These are phyloP conservation scores for Hirtodrosophila trivittata DNA, from an alignment of 2,888 invertebrate species.

Conservation along the genomic window DNA sequence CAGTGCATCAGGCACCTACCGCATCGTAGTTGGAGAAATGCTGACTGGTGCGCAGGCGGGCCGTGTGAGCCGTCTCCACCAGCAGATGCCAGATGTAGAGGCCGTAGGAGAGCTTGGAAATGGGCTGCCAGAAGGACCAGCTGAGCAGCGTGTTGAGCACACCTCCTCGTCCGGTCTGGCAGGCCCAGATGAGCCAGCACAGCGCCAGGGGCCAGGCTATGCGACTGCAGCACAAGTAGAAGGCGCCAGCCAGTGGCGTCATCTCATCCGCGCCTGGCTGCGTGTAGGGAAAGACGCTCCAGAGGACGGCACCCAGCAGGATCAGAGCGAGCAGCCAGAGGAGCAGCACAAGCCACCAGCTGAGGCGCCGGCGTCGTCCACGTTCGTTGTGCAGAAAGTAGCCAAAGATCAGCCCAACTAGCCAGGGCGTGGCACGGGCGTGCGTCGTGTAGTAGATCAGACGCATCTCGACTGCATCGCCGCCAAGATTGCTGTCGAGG, in stretches of 20 bases:
- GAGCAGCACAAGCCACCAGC: slow-evolving; percentile 25
- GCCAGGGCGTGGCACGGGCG: slow-evolving; percentile 71
- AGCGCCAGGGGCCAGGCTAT: slow-evolving; percentile 79
- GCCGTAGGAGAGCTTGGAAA: slow-evolving; percentile 76
- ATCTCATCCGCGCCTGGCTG: slow-evolving; percentile 28
- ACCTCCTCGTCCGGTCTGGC: slow-evolving; percentile 76
- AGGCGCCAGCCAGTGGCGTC: slow-evolving; percentile 36
- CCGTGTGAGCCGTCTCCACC: slow-evolving; percentile 58
- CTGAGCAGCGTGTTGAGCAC: slow-evolving; percentile 73
- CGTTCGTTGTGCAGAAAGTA: slow-evolving; percentile 63
- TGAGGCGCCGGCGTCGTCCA: slow-evolving; percentile 27
- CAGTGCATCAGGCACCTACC: slow-evolving; percentile 48
- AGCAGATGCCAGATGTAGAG: slow-evolving; percentile 79
- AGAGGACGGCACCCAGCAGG: slow-evolving; percentile 56
- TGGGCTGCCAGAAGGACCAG: slow-evolving; percentile 77
- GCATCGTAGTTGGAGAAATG: slow-evolving; percentile 76
- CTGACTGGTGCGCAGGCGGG: slow-evolving; percentile 57
- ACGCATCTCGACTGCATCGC: slow-evolving; percentile 31
- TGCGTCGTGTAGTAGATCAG: slow-evolving; percentile 70
- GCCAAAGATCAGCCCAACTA: slow-evolving; percentile 75
- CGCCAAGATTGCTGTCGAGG: slow-evolving; percentile 36
- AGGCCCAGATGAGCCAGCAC: slow-evolving; percentile 81
- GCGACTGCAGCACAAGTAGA: slow-evolving; percentile 63
- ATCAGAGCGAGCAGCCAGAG: slow-evolving; percentile 62
- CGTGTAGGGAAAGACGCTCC: slow-evolving; percentile 60